These are phyloP conservation scores for Drosophila insularis DNA, from an alignment of 1,140 invertebrate species.

Conservation along the genomic window DNA sequence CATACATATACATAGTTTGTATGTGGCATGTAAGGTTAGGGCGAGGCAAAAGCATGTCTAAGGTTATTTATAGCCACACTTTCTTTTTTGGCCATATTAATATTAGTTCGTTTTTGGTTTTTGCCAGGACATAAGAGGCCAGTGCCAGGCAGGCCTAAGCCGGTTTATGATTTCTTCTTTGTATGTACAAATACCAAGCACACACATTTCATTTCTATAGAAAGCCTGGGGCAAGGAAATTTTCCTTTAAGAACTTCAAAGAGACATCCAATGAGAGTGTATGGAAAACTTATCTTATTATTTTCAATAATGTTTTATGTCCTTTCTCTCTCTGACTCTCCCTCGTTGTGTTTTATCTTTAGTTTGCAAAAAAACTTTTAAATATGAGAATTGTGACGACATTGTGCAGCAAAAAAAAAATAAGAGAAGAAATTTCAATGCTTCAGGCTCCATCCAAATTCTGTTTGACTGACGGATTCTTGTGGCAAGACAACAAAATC, in stretches of 20 bases:
- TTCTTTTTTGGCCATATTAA: conserved; percentile 55
- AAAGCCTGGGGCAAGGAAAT: conserved; percentile 46
- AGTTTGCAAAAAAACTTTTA: conserved; percentile 20
- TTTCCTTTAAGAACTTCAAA: conserved; percentile 36
- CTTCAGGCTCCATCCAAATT: background rate
- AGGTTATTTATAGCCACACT: conserved; percentile 76
- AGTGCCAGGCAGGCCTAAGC: conserved; percentile 41
- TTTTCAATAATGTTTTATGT: background rate
- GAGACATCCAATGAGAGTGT: conserved; percentile 31
- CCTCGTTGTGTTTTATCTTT: conserved; percentile 18
- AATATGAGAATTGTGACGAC: background rate
- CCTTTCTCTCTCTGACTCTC: background rate
- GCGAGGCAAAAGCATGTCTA: conserved; percentile 44
- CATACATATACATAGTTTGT: conserved; percentile 7
- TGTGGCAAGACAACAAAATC: conserved; percentile 2
- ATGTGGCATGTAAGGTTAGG: conserved; percentile 20
- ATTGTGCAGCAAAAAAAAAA: background rate
- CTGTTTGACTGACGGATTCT: background rate
- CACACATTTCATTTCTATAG: background rate
- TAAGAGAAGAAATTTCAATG: background rate
- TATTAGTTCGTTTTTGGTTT: conserved; percentile 46
- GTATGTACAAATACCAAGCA: background rate
- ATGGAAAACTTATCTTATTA: conserved; percentile 21
- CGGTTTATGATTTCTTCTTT: conserved; percentile 58
- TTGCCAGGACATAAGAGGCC: conserved; percentile 44